phyloP scores from a whole-genome alignment of 2,113 vertebrate species.

The Origma solitaria region DNA sequence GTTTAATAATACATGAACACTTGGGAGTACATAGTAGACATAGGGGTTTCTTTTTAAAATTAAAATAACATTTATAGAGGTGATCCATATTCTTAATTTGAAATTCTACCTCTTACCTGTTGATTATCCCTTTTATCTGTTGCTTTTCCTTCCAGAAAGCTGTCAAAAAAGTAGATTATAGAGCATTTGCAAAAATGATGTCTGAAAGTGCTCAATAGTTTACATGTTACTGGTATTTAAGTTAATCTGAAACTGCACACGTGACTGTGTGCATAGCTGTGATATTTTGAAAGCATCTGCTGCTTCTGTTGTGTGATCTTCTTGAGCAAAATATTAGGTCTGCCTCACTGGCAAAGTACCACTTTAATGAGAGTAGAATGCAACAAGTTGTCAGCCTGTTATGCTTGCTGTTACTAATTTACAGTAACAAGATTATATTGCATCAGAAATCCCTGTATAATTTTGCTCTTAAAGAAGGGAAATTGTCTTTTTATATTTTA shows the following conservation, averaged over 20 bases:
- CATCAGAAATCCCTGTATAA: not conserved
- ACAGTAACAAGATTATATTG: not conserved
- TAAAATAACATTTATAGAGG: not conserved
- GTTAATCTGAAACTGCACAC: not conserved
- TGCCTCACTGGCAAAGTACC: not conserved
- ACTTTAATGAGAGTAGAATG: not conserved
- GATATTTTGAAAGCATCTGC: not conserved
- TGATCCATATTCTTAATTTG: not conserved
- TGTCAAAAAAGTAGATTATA: not conserved
- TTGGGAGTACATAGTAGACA: not conserved
- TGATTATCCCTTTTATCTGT: not conserved
- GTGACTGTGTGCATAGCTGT: not conserved
- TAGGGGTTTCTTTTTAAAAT: not conserved
- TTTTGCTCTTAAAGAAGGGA: not conserved
- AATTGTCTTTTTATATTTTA: not conserved
- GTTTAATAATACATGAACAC: not conserved
- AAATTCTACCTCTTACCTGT: not conserved
- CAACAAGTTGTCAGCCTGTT: not conserved
- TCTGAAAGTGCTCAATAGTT: not conserved
- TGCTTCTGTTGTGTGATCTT: not conserved
- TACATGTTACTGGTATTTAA: not conserved
- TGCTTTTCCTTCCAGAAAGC: not conserved
- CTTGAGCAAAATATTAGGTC: not conserved
- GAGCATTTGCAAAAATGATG: not conserved
- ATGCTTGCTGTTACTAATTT: not conserved